phyloP scores from a whole-genome alignment of 2,113 vertebrate genomes.

The Collichthys lucidus region DNA sequence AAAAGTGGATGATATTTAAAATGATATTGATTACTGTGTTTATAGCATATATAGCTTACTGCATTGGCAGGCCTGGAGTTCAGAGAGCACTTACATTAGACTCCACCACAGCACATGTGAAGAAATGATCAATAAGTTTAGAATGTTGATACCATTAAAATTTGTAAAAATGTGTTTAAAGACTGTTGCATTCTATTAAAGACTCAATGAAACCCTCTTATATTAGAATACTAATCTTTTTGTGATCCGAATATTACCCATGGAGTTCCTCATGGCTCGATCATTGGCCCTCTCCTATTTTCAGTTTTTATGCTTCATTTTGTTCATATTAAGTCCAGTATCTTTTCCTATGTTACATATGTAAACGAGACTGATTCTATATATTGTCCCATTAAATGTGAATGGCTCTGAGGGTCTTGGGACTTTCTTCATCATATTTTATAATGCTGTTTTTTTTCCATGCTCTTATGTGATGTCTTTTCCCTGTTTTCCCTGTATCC shows the following conservation, averaged over 20 bases:
- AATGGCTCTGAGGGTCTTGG: neutral
- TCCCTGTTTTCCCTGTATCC: neutral
- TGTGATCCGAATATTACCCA: neutral
- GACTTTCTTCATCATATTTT: neutral
- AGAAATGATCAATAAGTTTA: neutral
- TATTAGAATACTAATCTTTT: neutral
- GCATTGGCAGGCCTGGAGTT: neutral
- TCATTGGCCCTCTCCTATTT: neutral
- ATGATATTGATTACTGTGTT: neutral
- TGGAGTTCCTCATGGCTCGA: conserved; percentile 1
- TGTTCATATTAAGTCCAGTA: neutral
- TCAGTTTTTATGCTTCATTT: neutral
- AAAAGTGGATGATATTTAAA: neutral
- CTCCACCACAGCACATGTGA: neutral
- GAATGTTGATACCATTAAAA: neutral
- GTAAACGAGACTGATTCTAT: neutral
- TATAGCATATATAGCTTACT: neutral
- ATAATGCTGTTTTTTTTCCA: neutral
- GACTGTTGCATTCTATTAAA: neutral
- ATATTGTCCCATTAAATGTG: neutral
- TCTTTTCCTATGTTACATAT: neutral
- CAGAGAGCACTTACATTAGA: neutral
- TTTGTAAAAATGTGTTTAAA: neutral
- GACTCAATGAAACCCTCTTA: neutral
- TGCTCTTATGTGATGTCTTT: neutral